Conservation (phyloP, 2,888 invertebrate species). For the Opisthograptis luteolata region DNA sequence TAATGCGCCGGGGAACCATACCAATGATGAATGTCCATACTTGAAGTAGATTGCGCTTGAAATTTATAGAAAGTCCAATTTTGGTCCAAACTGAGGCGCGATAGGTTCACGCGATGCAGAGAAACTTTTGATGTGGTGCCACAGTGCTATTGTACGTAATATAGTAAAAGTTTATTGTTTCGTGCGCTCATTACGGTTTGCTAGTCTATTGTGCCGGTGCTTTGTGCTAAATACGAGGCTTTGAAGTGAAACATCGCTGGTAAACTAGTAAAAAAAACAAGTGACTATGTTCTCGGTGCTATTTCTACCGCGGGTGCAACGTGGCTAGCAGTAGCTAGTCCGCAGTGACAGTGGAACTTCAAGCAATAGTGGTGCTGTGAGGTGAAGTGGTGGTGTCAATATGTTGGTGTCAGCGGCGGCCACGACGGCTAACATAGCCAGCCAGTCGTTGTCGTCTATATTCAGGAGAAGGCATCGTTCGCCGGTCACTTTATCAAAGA, state of each 20-base stretch:
- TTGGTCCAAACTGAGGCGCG: conserved; percentile 56
- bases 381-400: conserved; percentile 43
- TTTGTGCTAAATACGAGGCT: conserved; percentile 20
- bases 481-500: conserved; percentile 36
- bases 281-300: neutral
- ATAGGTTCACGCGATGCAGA: conserved; percentile 50
- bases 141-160: conserved; percentile 28
- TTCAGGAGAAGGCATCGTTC: conserved; percentile 63
- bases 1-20: too few relatives aligned
- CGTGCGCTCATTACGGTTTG: conserved; percentile 32
- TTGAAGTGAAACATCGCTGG: conserved; percentile 12
- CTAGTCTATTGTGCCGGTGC: conserved; percentile 26
- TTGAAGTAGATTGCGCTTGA: too few relatives aligned
- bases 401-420: conserved; percentile 67
- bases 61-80: conserved; percentile 56
- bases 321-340: too few relatives aligned
- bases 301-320: neutral
- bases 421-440: conserved; percentile 56
- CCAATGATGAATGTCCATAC: conserved; percentile 13
- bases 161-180: conserved; percentile 44
- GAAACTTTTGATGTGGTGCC: conserved; percentile 48
- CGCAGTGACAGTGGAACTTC: too few relatives aligned
- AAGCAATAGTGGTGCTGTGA: conserved; percentile 22
- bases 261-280: neutral
- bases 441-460: conserved; percentile 66